Evolutionary conservation across 1,140 invertebrate species (phyloP).

Genomic region (Caerostris extrusa): DNA sequence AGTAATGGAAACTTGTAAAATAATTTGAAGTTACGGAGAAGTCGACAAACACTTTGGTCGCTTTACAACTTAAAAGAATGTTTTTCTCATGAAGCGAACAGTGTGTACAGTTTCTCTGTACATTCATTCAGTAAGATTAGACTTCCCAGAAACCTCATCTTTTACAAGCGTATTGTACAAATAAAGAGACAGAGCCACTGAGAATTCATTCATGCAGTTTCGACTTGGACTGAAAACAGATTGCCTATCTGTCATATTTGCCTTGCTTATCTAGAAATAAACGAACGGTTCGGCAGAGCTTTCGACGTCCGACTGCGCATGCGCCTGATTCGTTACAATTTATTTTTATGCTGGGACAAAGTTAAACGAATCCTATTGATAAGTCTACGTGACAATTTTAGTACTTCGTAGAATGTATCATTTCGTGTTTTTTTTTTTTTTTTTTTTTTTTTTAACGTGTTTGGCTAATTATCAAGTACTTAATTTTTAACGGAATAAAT

Average conservation of each 20-base stretch:
- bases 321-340: not conserved
- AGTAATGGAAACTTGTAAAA: no score
- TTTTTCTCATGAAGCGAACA: not conserved
- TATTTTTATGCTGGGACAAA: no score
- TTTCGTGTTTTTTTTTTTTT: no score
- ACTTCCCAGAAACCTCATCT: not conserved
- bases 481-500: no score
- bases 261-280: not conserved
- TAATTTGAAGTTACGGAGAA: not conserved
- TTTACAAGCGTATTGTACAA: slow-evolving; percentile 11
- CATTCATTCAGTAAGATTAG: not conserved
- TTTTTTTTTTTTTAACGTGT: no score
- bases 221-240: not conserved
- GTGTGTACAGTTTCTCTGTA: not conserved
- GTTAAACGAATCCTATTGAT: no score
- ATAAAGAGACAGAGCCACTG: not conserved
- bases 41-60: not conserved
- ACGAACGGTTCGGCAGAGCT: not conserved
- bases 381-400: no score
- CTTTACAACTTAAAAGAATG: not conserved
- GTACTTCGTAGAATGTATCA: no score
- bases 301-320: not conserved
- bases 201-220: slow-evolving; percentile 7
- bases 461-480: no score
- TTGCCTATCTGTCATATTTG: not conserved